These are phyloP conservation scores for Stegodyphus dumicola DNA, from an alignment of 1,140 invertebrate species.

Conservation along the genomic window DNA sequence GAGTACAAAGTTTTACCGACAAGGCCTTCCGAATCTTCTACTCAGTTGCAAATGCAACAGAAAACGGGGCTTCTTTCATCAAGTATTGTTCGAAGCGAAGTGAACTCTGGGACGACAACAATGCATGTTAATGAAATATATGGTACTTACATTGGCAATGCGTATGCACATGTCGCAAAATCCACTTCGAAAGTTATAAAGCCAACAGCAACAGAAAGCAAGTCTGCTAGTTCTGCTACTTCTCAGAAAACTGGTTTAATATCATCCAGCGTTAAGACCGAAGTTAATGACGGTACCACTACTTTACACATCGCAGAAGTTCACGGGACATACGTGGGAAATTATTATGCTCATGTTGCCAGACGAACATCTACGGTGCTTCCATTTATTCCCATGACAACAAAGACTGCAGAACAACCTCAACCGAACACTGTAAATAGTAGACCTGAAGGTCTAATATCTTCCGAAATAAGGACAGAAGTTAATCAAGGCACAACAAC, in stretches of 20 bases:
- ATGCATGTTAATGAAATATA: slow-evolving; percentile 67
- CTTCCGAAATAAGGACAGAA: slow-evolving; percentile 89
- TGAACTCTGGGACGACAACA: slow-evolving; percentile 67
- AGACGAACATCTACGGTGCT: slow-evolving; percentile 52
- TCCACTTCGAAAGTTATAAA: slow-evolving; percentile 51
- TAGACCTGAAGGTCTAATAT: slow-evolving; percentile 75
- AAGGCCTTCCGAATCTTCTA: neutral
- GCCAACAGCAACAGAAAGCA: slow-evolving; percentile 24
- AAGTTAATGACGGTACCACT: slow-evolving; percentile 66
- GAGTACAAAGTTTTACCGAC: slow-evolving; percentile 12
- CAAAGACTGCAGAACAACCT: slow-evolving; percentile 64
- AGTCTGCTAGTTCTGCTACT: neutral
- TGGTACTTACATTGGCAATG: slow-evolving; percentile 68
- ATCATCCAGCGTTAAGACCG: slow-evolving; percentile 66
- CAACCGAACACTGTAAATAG: slow-evolving; percentile 74
- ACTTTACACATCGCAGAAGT: slow-evolving; percentile 67
- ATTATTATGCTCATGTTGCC: slow-evolving; percentile 72
- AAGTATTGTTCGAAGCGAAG: slow-evolving; percentile 64
- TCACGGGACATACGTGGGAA: slow-evolving; percentile 68
- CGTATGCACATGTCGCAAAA: slow-evolving; percentile 71
- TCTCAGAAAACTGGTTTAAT: slow-evolving; percentile 67
- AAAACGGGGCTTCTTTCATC: slow-evolving; percentile 69
- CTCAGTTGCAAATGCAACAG: neutral
- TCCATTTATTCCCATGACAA: slow-evolving; percentile 42
- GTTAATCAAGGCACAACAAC: slow-evolving; percentile 93